Conservation (phyloP, 2,113 vertebrate species). For the Elanus axillaris region DNA sequence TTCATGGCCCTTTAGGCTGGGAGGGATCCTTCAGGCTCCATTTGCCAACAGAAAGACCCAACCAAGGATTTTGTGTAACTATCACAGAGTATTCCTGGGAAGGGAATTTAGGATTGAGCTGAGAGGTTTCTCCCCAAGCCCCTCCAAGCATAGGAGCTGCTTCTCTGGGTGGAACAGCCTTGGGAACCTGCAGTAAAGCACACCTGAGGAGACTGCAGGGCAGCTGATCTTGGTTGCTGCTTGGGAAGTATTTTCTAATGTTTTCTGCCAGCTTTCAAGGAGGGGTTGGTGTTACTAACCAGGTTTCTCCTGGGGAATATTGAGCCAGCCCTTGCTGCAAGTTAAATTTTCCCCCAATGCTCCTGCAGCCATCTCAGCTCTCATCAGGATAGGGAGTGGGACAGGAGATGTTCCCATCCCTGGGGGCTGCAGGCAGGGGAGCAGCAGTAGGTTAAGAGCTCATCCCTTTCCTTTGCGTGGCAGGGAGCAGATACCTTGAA, state of each 20-base stretch:
- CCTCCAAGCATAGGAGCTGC: not conserved
- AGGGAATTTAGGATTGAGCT: not conserved
- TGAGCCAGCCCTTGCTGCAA: not conserved
- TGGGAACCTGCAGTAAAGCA: not conserved
- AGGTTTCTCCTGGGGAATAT: not conserved
- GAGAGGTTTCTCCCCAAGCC: not conserved
- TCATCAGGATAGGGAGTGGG: not conserved
- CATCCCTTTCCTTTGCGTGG: fast-evolving
- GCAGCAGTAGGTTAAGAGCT: not conserved
- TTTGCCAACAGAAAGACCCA: not conserved
- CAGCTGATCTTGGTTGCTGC: not conserved
- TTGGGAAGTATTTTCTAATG: not conserved
- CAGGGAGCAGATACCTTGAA: not conserved
- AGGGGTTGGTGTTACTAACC: not conserved
- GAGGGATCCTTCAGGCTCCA: not conserved
- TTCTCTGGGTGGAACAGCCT: not conserved
- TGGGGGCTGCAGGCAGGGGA: not conserved
- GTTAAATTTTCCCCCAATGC: not conserved
- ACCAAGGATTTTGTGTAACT: not conserved
- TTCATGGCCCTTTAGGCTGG: not conserved
- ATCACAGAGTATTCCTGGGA: not conserved
- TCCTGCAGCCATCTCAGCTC: not conserved
- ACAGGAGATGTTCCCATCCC: not conserved
- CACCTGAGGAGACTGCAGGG: not conserved
- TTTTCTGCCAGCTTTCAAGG: not conserved